A percentile compares a stretch with the other conserved stretches of the same genome.
phyloP scores from a whole-genome alignment of 2,797 vertebrate species.

The Bucorvus abyssinicus region DNA sequence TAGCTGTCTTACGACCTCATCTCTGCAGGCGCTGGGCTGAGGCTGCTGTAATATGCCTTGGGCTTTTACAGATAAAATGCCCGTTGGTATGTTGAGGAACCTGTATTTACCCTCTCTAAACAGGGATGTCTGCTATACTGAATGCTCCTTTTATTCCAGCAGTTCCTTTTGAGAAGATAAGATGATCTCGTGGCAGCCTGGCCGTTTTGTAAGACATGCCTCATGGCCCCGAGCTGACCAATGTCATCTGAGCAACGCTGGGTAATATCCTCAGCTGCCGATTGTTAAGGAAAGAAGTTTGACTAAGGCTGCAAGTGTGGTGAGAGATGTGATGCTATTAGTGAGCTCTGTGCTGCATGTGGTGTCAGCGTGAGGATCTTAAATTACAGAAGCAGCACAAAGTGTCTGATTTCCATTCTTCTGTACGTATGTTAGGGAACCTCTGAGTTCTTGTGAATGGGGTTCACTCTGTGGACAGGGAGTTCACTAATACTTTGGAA shows the following conservation, averaged over 20 bases:
- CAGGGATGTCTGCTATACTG: not conserved
- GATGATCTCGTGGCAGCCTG: not conserved
- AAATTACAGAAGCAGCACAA: not conserved
- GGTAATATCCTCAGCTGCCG: not conserved
- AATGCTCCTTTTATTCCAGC: not conserved
- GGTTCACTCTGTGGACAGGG: not conserved
- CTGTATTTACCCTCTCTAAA: not conserved
- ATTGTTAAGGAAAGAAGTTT: not conserved
- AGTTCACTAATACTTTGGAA: not conserved
- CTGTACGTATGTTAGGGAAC: not conserved
- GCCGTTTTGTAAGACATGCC: fast-evolving
- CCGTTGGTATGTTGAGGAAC: not conserved
- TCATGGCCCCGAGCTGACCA: not conserved
- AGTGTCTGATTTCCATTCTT: not conserved
- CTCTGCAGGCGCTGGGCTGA: not conserved
- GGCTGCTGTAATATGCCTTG: not conserved
- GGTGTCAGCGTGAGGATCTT: not conserved
- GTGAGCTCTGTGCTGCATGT: not conserved
- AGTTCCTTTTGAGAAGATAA: not conserved
- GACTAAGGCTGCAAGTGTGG: not conserved
- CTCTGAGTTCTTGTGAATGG: not conserved
- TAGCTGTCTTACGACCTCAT: not conserved
- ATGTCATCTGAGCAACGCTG: not conserved
- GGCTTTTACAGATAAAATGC: not conserved
- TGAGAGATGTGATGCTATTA: not conserved